Evolutionary conservation across 2,113 vertebrate species (phyloP).

Genomic region (Dryoscopus gambensis): DNA sequence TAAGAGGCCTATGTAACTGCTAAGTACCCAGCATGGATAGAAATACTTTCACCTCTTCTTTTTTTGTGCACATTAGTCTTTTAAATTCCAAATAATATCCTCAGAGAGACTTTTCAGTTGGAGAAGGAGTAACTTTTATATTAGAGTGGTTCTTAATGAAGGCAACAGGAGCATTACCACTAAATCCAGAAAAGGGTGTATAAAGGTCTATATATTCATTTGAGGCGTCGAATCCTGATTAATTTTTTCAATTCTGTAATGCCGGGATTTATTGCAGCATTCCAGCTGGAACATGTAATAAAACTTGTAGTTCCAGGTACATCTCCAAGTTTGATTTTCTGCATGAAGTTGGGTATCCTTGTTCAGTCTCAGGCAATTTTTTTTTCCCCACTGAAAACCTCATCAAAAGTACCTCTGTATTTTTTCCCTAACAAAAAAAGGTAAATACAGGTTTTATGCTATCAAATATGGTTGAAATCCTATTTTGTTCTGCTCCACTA

Average conservation of each 20-base stretch:
- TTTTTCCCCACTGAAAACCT: background rate
- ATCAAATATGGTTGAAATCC: background rate
- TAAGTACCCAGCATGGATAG: background rate
- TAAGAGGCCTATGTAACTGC: background rate
- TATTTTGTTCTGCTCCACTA: background rate
- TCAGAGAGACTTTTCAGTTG: background rate
- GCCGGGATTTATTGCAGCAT: background rate
- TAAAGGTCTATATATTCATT: background rate
- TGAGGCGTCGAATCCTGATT: background rate
- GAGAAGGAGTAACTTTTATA: background rate
- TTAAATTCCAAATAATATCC: background rate
- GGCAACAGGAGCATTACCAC: background rate
- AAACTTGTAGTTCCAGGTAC: background rate
- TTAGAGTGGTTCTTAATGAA: background rate
- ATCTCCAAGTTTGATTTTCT: background rate
- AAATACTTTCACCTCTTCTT: background rate
- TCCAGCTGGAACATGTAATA: background rate
- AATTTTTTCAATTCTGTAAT: background rate
- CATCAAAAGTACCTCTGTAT: background rate
- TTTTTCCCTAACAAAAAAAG: background rate
- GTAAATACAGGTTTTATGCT: background rate
- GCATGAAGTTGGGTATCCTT: background rate
- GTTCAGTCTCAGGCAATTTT: background rate
- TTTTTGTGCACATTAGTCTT: background rate
- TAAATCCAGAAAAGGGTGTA: background rate